These are phyloP conservation scores for Eupithecia pulchellata DNA, from an alignment of 2,888 invertebrate genomes.

Conservation along the genomic window DNA sequence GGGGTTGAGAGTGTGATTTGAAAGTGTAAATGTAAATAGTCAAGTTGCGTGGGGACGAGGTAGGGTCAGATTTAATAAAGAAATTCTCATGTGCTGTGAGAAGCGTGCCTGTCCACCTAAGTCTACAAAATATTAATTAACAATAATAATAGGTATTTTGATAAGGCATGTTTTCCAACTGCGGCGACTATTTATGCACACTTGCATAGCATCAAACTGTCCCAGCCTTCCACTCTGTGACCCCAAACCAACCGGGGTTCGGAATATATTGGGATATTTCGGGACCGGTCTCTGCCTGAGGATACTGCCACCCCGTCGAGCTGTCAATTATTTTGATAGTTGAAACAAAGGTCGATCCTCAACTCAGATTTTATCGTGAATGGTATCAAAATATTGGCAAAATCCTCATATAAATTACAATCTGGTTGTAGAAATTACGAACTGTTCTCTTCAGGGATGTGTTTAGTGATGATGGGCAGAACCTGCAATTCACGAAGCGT, in stretches of 20 bases:
- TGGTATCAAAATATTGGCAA: not conserved
- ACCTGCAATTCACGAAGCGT: too few species aligned
- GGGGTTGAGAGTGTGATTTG: not conserved
- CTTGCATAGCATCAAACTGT: not conserved
- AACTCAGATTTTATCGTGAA: constrained; percentile 1
- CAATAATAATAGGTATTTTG: too few species aligned
- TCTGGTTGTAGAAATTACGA: not conserved
- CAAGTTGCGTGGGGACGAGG: too few species aligned
- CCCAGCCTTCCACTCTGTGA: not conserved
- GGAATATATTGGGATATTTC: not conserved
- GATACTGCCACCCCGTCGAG: not conserved
- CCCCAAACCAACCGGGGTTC: not conserved
- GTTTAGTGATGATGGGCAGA: too few species aligned
- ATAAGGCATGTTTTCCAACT: not conserved
- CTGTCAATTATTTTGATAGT: not conserved
- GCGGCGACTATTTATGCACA: not conserved
- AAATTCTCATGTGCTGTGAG: too few species aligned
- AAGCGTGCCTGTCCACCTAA: too few species aligned
- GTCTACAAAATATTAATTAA: too few species aligned
- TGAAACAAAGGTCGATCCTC: not conserved
- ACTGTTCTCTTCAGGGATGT: too few species aligned
- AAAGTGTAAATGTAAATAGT: too few species aligned
- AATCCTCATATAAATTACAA: not conserved
- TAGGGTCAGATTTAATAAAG: too few species aligned
- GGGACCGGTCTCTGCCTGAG: too few species aligned